These are phyloP conservation scores for Valencia hispanica DNA, from an alignment of 2,797 vertebrate species.

Conservation along the genomic window DNA sequence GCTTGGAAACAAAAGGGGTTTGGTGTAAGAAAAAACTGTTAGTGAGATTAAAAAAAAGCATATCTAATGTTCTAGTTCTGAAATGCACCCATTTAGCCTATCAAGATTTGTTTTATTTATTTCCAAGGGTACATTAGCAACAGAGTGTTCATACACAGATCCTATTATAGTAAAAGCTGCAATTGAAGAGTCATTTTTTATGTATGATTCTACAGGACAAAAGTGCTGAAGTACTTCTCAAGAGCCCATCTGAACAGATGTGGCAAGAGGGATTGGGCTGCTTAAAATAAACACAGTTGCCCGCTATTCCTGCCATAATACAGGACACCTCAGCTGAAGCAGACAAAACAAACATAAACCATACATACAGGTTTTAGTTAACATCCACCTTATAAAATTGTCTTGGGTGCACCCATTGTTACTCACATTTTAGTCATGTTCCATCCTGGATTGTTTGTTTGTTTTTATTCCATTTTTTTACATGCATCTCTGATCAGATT, in stretches of 20 bases:
- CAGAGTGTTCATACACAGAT: conserved; percentile 1
- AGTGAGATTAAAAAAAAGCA: conserved; percentile 2
- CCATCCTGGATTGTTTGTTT: neutral
- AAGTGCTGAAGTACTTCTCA: conserved; percentile 32
- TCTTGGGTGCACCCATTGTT: neutral
- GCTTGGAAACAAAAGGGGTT: neutral
- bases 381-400: neutral
- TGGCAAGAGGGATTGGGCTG: neutral
- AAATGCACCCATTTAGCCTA: conserved; percentile 18
- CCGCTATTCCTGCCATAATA: too few relatives aligned
- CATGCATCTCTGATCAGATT: neutral
- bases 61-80: conserved; percentile 2
- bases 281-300: neutral
- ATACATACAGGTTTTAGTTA: neutral
- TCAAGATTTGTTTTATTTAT: conserved; percentile 15
- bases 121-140: conserved; percentile 21
- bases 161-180: conserved; percentile 19
- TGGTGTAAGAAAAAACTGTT: neutral
- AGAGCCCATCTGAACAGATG: neutral
- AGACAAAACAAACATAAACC: neutral
- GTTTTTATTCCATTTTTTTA: neutral
- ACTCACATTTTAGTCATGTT: neutral
- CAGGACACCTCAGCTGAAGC: neutral
- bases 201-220: conserved; percentile 16
- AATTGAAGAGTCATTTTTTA: conserved; percentile 16